A percentile compares a stretch with the other conserved stretches of the same genome.
phyloP scores from a whole-genome alignment of 2,888 invertebrate species.

The Dicranocentrus wangi region DNA sequence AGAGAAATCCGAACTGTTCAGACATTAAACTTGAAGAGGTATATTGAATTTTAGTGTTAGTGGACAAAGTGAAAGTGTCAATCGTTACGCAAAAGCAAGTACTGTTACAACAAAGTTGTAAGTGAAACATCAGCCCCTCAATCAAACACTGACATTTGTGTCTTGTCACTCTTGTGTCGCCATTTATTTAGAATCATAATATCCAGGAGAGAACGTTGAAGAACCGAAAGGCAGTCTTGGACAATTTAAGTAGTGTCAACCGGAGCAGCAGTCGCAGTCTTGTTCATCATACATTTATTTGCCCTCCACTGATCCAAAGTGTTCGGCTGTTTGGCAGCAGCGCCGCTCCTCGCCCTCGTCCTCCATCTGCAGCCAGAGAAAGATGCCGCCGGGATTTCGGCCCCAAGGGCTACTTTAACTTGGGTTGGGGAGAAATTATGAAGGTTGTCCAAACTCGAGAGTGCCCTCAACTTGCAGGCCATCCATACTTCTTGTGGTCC shows the following conservation, averaged over 20 bases:
- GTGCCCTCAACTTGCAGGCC: conserved; percentile 33
- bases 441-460: conserved; percentile 28
- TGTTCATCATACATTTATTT: conserved; percentile 55
- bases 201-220: conserved; percentile 62
- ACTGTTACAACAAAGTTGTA: no score
- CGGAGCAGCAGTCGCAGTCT: conserved; percentile 60
- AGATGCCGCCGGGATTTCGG: conserved; percentile 36
- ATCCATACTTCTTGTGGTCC: conserved; percentile 63
- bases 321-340: conserved; percentile 47
- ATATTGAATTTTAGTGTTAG: no score
- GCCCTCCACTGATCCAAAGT: conserved; percentile 48
- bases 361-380: no score
- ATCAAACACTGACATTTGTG: no score
- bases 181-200: no score
- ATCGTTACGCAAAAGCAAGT: no score
- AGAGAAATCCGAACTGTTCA: no score
- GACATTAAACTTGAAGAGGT: no score
- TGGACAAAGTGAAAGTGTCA: no score
- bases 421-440: conserved; percentile 56
- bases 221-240: conserved; percentile 62
- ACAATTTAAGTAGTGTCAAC: conserved; percentile 65
- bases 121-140: no score
- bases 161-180: no score
- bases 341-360: conserved; percentile 27
- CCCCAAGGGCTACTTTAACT: conserved; percentile 52